Evolutionary conservation across 2,113 vertebrate species (phyloP).

Genomic region (Gorilla gorilla): DNA sequence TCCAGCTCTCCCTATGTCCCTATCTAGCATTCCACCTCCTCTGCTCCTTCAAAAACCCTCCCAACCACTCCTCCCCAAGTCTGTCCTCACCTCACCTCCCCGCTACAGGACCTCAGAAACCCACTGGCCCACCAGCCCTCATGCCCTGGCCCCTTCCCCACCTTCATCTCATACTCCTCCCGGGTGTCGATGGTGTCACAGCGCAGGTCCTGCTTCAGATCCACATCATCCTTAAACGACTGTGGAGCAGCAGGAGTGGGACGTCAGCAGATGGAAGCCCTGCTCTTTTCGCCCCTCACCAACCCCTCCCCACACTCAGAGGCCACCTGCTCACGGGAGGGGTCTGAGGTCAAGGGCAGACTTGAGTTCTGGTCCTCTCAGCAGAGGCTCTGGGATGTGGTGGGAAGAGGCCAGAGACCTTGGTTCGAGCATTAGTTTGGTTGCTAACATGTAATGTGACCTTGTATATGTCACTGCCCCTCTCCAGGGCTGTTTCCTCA

Average conservation of each 20-base stretch:
- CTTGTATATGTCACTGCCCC: neutral
- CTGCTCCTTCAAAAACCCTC: neutral
- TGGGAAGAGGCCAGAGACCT: neutral
- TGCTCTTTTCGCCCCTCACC: no score
- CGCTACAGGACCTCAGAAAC: neutral
- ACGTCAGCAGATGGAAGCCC: neutral
- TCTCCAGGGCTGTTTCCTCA: neutral
- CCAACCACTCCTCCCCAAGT: neutral
- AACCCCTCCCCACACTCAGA: neutral
- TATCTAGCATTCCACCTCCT: neutral
- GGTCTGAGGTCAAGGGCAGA: neutral
- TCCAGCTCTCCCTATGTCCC: neutral
- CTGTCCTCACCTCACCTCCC: neutral
- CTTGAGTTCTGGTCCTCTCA: neutral
- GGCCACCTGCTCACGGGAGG: neutral
- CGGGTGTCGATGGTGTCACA: constrained; percentile 94
- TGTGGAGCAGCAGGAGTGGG: constrained; percentile 79
- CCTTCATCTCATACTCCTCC: constrained; percentile 98
- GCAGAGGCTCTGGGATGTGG: neutral
- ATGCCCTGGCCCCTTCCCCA: constrained; percentile 46
- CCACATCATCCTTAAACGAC: constrained; percentile 96
- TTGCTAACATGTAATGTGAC: neutral
- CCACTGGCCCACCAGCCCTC: accelerated
- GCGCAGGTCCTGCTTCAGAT: constrained; percentile 94
- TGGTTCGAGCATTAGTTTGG: neutral